Evolutionary conservation across 2,113 vertebrate species (phyloP).

Genomic region (Proteles cristata): DNA sequence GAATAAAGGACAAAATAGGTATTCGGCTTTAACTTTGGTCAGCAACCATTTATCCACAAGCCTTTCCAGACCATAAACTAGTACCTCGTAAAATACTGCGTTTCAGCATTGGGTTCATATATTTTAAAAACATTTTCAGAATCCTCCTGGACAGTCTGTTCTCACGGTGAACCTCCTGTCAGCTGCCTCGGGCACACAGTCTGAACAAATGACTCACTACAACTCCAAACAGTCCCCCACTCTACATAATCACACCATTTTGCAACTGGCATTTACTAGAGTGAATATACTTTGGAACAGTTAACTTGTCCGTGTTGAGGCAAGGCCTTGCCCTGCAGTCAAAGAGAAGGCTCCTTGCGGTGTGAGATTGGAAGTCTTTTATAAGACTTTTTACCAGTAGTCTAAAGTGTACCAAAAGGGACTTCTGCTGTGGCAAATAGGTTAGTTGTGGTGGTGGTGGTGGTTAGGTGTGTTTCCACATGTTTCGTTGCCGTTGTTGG

Average conservation of each 20-base stretch:
- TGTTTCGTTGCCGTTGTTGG: not conserved
- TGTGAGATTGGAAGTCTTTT: not conserved
- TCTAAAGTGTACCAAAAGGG: not conserved
- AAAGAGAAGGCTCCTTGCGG: not conserved
- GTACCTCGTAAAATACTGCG: conserved; percentile 44
- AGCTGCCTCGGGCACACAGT: conserved; percentile 14
- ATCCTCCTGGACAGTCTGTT: not conserved
- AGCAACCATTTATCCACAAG: conserved; percentile 42
- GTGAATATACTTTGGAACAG: not conserved
- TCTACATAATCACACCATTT: conserved; percentile 39
- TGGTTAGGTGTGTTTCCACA: not conserved
- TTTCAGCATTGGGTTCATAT: not conserved
- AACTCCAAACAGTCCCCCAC: not conserved
- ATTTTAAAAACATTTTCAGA: conserved; percentile 27
- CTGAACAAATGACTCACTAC: conserved; percentile 56
- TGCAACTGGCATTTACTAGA: not conserved
- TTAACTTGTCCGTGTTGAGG: not conserved
- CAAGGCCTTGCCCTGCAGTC: not conserved
- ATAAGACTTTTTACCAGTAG: not conserved
- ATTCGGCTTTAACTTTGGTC: not conserved
- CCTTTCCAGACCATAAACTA: conserved; percentile 58
- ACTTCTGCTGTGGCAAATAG: not conserved
- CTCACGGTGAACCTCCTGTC: conserved; percentile 25
- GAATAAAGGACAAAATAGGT: not conserved
- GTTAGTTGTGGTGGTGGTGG: not conserved